Conservation (phyloP, 2,797 vertebrate species). For the Meda fulgida region DNA sequence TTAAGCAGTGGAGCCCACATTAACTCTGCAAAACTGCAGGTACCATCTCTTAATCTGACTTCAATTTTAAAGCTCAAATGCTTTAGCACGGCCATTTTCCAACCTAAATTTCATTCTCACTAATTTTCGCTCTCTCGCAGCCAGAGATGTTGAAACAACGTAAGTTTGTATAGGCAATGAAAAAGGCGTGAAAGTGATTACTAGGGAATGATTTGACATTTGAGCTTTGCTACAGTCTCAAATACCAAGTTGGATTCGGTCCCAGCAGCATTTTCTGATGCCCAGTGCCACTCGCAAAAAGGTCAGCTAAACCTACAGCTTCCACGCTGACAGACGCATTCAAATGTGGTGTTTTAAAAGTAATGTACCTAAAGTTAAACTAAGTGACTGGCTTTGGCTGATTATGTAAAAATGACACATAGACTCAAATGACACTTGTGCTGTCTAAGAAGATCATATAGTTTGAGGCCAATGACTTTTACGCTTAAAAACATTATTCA, state of each 20-base stretch:
- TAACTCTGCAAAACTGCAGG: conserved; percentile 23
- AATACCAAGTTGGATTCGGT: conserved; percentile 41
- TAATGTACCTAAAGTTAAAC: neutral
- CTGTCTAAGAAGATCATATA: neutral
- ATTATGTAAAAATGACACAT: neutral
- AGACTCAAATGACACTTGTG: neutral
- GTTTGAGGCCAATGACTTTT: neutral
- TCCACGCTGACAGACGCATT: neutral
- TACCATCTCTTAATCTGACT: conserved; percentile 28
- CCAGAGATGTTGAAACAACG: conserved; percentile 23
- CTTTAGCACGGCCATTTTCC: conserved; percentile 23
- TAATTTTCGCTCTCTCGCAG: neutral
- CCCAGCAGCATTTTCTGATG: conserved; percentile 22
- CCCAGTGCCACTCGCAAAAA: conserved; percentile 20
- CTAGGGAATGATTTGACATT: conserved; percentile 43
- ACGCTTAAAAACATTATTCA: neutral
- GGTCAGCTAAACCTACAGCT: conserved; percentile 36
- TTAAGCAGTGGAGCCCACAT: conserved; percentile 37
- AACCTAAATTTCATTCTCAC: conserved; percentile 23
- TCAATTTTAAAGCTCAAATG: conserved; percentile 45
- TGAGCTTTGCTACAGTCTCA: conserved; percentile 27
- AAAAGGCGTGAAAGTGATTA: conserved; percentile 42
- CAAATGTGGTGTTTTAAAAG: conserved; percentile 16
- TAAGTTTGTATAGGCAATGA: conserved; percentile 14
- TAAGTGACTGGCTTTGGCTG: neutral